phyloP scores from a whole-genome alignment of 2,797 vertebrate species.

The Scolopax rusticola region DNA sequence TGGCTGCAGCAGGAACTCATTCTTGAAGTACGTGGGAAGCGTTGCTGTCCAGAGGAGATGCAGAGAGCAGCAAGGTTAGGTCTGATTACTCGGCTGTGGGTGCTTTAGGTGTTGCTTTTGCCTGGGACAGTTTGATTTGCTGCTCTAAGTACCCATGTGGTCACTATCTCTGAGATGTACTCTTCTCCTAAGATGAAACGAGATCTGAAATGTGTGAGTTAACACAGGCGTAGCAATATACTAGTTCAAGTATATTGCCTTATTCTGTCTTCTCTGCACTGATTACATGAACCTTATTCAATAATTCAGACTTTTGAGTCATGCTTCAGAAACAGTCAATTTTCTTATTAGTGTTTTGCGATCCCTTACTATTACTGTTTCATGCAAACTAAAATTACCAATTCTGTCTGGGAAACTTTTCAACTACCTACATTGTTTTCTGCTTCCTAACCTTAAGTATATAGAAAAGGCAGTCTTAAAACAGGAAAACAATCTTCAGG shows the following conservation, averaged over 20 bases:
- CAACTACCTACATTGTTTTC: neutral
- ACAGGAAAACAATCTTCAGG: neutral
- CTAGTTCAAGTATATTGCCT: neutral
- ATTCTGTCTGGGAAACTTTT: neutral
- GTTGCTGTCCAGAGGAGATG: neutral
- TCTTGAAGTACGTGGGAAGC: neutral
- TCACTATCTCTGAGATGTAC: fast-evolving
- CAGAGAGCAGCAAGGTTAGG: neutral
- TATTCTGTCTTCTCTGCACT: neutral
- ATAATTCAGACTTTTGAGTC: neutral
- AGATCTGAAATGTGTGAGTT: neutral
- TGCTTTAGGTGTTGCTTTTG: neutral
- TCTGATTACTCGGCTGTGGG: neutral
- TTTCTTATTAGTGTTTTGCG: neutral
- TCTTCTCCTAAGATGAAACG: neutral
- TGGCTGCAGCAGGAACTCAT: neutral
- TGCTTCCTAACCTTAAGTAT: neutral
- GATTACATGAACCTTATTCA: neutral
- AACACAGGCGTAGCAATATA: neutral
- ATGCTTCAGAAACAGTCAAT: neutral
- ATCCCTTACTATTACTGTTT: neutral
- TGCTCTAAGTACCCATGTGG: fast-evolving
- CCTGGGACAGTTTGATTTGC: neutral
- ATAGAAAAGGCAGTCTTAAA: neutral
- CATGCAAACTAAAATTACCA: neutral